These are phyloP conservation scores for Odontomachus brunneus DNA, from an alignment of 1,140 invertebrate genomes.

Conservation along the genomic window DNA sequence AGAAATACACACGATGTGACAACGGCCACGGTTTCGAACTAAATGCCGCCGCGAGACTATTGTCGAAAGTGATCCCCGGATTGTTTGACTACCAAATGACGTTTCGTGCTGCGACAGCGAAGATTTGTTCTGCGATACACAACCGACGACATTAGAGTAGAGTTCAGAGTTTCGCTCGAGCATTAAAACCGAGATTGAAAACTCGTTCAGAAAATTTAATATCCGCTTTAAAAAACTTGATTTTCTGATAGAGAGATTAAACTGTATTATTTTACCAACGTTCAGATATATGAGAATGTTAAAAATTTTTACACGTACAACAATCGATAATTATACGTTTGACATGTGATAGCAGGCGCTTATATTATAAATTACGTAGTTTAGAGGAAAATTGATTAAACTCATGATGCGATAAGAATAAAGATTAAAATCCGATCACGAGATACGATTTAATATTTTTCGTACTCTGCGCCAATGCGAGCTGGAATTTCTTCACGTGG, in stretches of 20 bases:
- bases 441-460: background rate
- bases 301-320: too few species aligned
- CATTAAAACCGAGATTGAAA: background rate
- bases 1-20: conserved; percentile 18
- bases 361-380: background rate
- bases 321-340: too few species aligned
- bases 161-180: background rate
- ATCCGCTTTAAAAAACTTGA: too few species aligned
- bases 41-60: conserved; percentile 29
- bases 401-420: background rate
- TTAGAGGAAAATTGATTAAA: background rate
- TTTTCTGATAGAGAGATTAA: background rate
- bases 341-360: background rate
- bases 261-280: background rate
- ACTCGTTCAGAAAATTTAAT: background rate
- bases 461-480: background rate
- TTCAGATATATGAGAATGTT: too few species aligned
- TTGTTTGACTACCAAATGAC: conserved; percentile 61
- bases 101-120: conserved; percentile 44
- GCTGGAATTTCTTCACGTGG: background rate
- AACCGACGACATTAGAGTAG: background rate
- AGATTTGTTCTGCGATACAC: conserved; percentile 35
- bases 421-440: background rate
- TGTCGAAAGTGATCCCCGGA: conserved; percentile 39
- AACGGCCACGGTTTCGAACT: background rate